A percentile compares a stretch with the other conserved stretches of the same genome.
Evolutionary conservation across 1,140 invertebrate genomes (phyloP).

Genomic region (Patella vulgata): DNA sequence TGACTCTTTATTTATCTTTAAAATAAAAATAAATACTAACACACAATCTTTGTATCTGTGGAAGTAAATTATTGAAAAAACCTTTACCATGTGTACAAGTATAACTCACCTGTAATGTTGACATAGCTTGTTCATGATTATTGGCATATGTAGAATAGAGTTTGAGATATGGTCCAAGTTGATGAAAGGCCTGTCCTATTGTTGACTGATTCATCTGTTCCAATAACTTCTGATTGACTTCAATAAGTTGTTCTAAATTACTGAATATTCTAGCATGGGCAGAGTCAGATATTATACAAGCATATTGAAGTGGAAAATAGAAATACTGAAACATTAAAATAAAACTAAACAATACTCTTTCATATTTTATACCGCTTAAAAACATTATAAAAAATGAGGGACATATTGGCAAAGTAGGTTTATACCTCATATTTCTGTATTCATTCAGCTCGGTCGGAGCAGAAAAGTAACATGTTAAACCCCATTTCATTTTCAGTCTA

Average conservation of each 20-base stretch:
- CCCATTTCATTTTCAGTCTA: too few species aligned
- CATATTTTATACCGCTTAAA: too few species aligned
- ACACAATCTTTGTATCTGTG: too few species aligned
- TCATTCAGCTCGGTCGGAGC: too few species aligned
- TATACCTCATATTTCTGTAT: not conserved
- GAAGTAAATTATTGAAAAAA: too few species aligned
- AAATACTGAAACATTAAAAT: slow-evolving; percentile 71
- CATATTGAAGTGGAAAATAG: slow-evolving; percentile 74
- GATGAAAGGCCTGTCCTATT: slow-evolving; percentile 75
- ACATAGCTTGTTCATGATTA: slow-evolving; percentile 74
- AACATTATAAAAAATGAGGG: too few species aligned
- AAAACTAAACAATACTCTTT: not conserved
- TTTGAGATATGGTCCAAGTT: slow-evolving; percentile 81
- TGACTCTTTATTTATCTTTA: too few species aligned
- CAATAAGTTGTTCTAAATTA: slow-evolving; percentile 78
- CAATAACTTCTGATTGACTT: slow-evolving; percentile 77
- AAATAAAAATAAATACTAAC: too few species aligned
- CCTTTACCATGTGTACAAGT: too few species aligned
- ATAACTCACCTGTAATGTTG: slow-evolving; percentile 51
- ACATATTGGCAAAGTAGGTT: too few species aligned
- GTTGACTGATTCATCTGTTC: slow-evolving; percentile 74
- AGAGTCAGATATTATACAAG: slow-evolving; percentile 71
- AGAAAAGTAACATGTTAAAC: too few species aligned
- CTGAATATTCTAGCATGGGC: slow-evolving; percentile 75
- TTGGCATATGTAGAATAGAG: slow-evolving; percentile 82